Evolutionary conservation across 1,140 invertebrate genomes (phyloP).

Genomic region (Coelopa frigida): DNA sequence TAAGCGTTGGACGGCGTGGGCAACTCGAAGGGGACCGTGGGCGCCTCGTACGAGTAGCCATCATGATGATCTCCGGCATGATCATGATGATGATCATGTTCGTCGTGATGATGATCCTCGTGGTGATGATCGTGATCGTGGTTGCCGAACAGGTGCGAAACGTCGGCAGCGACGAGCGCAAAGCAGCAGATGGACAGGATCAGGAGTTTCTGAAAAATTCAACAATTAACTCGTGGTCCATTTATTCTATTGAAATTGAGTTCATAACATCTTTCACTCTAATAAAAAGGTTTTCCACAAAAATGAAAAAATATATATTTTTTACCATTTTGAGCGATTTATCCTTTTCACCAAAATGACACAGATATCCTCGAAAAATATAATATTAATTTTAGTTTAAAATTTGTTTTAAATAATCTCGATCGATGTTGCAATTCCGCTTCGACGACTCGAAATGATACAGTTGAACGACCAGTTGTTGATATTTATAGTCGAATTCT

Average conservation of each 20-base stretch:
- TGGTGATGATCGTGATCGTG: slow-evolving; percentile 17
- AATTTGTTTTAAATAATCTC: slow-evolving; percentile 1
- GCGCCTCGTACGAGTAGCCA: slow-evolving; percentile 31
- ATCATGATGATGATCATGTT: slow-evolving; percentile 19
- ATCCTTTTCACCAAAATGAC: no score
- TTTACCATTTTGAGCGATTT: no score
- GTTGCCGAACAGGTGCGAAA: slow-evolving; percentile 30
- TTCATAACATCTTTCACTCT: not conserved
- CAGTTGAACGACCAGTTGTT: slow-evolving; percentile 36
- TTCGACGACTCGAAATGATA: slow-evolving; percentile 32
- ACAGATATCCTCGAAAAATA: no score
- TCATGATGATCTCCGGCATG: slow-evolving; percentile 23
- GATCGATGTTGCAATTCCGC: not conserved
- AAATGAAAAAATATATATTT: slow-evolving; percentile 4
- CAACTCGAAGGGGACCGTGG: slow-evolving; percentile 29
- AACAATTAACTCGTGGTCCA: no score
- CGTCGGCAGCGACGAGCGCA: slow-evolving; percentile 32
- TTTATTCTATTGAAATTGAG: no score
- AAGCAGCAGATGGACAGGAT: slow-evolving; percentile 22
- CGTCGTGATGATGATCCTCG: slow-evolving; percentile 8
- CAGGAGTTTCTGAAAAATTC: slow-evolving; percentile 27
- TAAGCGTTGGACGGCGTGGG: slow-evolving; percentile 16
- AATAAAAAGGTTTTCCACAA: no score
- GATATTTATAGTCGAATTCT: slow-evolving; percentile 31
- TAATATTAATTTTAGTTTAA: not conserved